A percentile compares a stretch with the other conserved stretches of the same genome.
Conservation (phyloP, 2,797 vertebrate genomes). For the Chaetodon trifasciatus region DNA sequence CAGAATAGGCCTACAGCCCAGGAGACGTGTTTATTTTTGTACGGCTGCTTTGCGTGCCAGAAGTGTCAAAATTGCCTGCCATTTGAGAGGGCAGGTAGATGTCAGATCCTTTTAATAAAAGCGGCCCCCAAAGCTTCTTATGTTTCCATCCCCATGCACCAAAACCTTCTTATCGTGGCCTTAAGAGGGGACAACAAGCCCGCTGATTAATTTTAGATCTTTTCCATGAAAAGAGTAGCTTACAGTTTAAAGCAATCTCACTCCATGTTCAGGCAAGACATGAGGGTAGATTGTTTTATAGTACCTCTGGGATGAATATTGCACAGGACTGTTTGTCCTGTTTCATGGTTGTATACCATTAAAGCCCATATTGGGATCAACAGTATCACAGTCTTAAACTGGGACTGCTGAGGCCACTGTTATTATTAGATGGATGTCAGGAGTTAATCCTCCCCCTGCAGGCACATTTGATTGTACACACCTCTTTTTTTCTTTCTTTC, state of each 20-base stretch:
- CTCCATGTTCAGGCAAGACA: conserved; percentile 64
- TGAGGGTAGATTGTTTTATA: conserved; percentile 59
- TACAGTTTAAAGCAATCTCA: conserved; percentile 85
- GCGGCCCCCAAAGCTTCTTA: conserved; percentile 85
- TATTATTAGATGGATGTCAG: conserved; percentile 60
- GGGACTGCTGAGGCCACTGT: conserved; percentile 51
- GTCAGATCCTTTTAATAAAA: conserved; percentile 84
- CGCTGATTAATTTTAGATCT: conserved; percentile 87
- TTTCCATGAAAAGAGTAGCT: conserved; percentile 84
- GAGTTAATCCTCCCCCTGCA: conserved; percentile 49
- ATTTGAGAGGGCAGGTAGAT: conserved; percentile 85
- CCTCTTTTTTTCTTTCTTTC: conserved; percentile 8
- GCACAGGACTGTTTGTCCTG: conserved; percentile 49
- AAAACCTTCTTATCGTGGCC: conserved; percentile 81
- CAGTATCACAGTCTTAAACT: conserved; percentile 50
- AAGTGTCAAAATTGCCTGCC: conserved; percentile 73
- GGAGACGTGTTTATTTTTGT: conserved; percentile 50
- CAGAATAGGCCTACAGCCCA: conserved; percentile 43
- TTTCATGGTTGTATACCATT: conserved; percentile 44
- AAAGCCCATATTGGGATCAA: conserved; percentile 67
- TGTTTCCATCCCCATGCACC: conserved; percentile 64
- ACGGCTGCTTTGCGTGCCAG: conserved; percentile 61
- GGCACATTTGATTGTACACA: conserved; percentile 51
- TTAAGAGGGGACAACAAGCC: conserved; percentile 79
- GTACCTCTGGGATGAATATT: conserved; percentile 51